Percentiles rank a stretch among this genome's conserved stretches.
These are phyloP conservation scores for Apeira syringaria DNA, from an alignment of 2,888 invertebrate species.

Conservation along the genomic window DNA sequence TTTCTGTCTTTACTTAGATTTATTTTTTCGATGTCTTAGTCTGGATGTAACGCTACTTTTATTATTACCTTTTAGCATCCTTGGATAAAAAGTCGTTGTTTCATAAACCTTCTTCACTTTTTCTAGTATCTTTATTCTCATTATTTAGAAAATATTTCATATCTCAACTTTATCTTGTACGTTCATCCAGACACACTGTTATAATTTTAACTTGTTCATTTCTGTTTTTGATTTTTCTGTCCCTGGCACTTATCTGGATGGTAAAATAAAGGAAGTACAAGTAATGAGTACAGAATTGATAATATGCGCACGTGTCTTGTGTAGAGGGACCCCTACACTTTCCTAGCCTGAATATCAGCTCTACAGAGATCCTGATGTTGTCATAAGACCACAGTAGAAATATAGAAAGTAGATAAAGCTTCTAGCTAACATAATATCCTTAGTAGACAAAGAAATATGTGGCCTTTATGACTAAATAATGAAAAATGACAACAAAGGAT, in stretches of 20 bases:
- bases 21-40: conserved; percentile 32
- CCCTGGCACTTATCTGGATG: conserved; percentile 75
- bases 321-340: conserved; percentile 72
- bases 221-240: conserved; percentile 68
- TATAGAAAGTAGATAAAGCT: conserved; percentile 55
- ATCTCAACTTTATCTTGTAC: not conserved
- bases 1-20: conserved; percentile 35
- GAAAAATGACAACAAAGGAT: conserved; percentile 57
- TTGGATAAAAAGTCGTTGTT: not conserved
- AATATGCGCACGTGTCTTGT: conserved; percentile 79
- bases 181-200: conserved; percentile 36
- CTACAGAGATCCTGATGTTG: conserved; percentile 60
- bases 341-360: conserved; percentile 58
- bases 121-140: too few species aligned
- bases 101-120: not conserved
- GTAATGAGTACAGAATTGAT: conserved; percentile 79
- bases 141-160: too few species aligned
- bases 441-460: conserved; percentile 35
- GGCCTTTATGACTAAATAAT: conserved; percentile 32
- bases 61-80: not conserved
- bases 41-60: conserved; percentile 37
- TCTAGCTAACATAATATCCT: conserved; percentile 42
- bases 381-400: conserved; percentile 69
- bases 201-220: conserved; percentile 66
- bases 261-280: conserved; percentile 79